phyloP scores from a whole-genome alignment of 2,113 vertebrate genomes.

The Anoplopoma fimbria region DNA sequence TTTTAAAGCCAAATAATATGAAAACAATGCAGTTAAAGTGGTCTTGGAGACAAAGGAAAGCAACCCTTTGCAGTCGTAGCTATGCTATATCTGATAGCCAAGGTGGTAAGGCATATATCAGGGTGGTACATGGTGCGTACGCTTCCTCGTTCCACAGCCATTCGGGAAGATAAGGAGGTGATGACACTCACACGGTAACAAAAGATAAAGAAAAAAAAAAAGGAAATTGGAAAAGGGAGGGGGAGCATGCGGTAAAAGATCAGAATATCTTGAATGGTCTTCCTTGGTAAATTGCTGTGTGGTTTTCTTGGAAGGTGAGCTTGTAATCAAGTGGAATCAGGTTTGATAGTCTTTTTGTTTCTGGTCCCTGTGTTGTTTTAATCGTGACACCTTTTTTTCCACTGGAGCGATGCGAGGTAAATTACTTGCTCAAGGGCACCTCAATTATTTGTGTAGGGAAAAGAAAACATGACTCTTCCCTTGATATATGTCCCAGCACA shows the following conservation, averaged over 20 bases:
- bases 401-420: slow-evolving; percentile 34
- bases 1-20: slow-evolving; percentile 16
- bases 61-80: slow-evolving; percentile 10
- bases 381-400: slow-evolving; percentile 20
- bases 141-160: slow-evolving; percentile 45
- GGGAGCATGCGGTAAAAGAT: slow-evolving; percentile 41
- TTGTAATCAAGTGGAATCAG: slow-evolving; percentile 43
- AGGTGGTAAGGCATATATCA: slow-evolving; percentile 64
- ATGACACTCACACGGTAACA: slow-evolving; percentile 69
- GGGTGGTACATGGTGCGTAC: slow-evolving; percentile 51
- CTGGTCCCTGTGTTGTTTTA: background rate
- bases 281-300: slow-evolving; percentile 48
- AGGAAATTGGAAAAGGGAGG: slow-evolving; percentile 74
- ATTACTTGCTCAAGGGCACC: slow-evolving; percentile 59
- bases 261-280: slow-evolving; percentile 55
- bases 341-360: slow-evolving; percentile 38
- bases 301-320: slow-evolving; percentile 39
- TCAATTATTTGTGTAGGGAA: slow-evolving; percentile 35
- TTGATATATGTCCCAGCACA: slow-evolving; percentile 4
- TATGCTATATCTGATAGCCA: slow-evolving; percentile 58
- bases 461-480: slow-evolving; percentile 51
- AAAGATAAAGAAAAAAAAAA: slow-evolving; percentile 64
- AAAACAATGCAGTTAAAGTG: slow-evolving; percentile 40
- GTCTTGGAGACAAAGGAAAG: slow-evolving; percentile 32
- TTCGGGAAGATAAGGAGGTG: slow-evolving; percentile 69